Percentiles rank a stretch among this genome's conserved stretches.
These are phyloP conservation scores for Trachurus trachurus DNA, from an alignment of 2,797 vertebrate genomes.

Conservation along the genomic window DNA sequence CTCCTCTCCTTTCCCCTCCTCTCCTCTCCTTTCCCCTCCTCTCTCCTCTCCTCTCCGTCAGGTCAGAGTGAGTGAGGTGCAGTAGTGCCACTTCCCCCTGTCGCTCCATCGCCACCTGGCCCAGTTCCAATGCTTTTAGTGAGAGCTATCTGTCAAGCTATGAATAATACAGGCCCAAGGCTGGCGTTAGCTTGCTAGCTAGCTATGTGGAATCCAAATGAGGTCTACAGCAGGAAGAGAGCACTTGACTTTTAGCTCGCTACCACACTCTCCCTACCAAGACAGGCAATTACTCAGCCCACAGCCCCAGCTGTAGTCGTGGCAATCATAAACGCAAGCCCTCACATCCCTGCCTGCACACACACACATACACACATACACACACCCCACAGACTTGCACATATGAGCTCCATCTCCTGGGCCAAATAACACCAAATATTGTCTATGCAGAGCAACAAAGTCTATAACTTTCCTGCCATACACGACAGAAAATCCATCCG, in stretches of 20 bases:
- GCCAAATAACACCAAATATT: slow-evolving; percentile 37
- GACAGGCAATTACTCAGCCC: slow-evolving; percentile 98
- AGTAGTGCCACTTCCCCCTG: slow-evolving; percentile 55
- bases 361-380: slow-evolving; percentile 23
- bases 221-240: slow-evolving; percentile 95
- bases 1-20: too few species aligned
- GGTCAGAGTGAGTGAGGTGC: slow-evolving; percentile 52
- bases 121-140: slow-evolving; percentile 97
- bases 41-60: slow-evolving; percentile 73
- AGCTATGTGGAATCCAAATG: slow-evolving; percentile 95
- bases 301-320: slow-evolving; percentile 91
- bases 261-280: slow-evolving; percentile 91
- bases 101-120: slow-evolving; percentile 89
- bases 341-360: slow-evolving; percentile 73
- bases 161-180: slow-evolving; percentile 98
- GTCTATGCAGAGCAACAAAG: slow-evolving; percentile 38
- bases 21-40: too few species aligned
- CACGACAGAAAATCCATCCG: slow-evolving; percentile 46
- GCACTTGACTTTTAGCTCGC: slow-evolving; percentile 93
- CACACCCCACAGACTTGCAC: slow-evolving; percentile 28
- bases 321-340: slow-evolving; percentile 90
- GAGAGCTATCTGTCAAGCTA: slow-evolving; percentile 98
- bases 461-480: slow-evolving; percentile 34
- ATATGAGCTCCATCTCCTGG: slow-evolving; percentile 45
- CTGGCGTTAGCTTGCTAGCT: slow-evolving; percentile 87